Conservation (phyloP, 2,797 vertebrate genomes). For the Acanthis flammea region DNA sequence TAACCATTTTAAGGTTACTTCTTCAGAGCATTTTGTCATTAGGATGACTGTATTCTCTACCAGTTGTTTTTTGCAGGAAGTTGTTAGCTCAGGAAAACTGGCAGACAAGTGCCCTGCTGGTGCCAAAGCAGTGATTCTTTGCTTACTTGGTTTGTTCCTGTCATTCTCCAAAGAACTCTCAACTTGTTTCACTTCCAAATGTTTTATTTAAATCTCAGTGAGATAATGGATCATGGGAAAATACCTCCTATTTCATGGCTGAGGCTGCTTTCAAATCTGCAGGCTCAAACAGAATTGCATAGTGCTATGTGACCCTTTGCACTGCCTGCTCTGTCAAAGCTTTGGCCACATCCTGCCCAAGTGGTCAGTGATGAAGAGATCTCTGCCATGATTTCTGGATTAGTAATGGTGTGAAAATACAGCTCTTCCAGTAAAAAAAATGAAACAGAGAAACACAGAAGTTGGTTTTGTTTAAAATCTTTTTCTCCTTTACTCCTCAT, state of each 20-base stretch:
- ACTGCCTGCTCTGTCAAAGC: conserved; percentile 34
- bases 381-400: background rate
- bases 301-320: conserved; percentile 51
- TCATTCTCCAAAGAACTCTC: conserved; percentile 52
- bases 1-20: background rate
- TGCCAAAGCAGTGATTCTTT: conserved; percentile 46
- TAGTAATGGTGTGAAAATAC: background rate
- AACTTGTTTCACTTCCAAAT: conserved; percentile 55
- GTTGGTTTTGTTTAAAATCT: conserved; percentile 47
- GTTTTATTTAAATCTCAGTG: conserved; percentile 70
- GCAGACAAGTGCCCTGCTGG: background rate
- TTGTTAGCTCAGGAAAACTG: background rate
- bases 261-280: conserved; percentile 65
- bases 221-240: conserved; percentile 52
- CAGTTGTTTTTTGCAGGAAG: background rate
- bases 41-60: background rate
- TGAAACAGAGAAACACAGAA: background rate
- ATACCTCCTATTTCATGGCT: conserved; percentile 50
- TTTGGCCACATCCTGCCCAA: background rate
- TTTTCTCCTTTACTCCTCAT: conserved; percentile 31
- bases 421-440: background rate
- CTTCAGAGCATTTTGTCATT: background rate
- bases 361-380: background rate
- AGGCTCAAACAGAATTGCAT: conserved; percentile 68
- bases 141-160: conserved; percentile 42